These are phyloP conservation scores for Cotesia chilonis DNA, from an alignment of 1,140 invertebrate species.

Conservation along the genomic window DNA sequence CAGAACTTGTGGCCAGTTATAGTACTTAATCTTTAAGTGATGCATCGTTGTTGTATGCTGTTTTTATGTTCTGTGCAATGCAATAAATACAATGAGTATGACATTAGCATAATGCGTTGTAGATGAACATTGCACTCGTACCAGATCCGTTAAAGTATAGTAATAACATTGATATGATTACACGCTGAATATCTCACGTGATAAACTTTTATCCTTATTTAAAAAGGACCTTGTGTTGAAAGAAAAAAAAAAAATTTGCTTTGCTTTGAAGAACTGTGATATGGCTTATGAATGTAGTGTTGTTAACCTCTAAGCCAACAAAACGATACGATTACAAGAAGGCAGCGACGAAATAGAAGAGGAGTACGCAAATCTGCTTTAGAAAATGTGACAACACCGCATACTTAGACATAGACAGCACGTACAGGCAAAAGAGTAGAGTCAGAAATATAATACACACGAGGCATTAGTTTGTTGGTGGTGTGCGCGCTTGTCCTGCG, in stretches of 20 bases:
- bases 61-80: conserved; percentile 17
- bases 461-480: conserved; percentile 15
- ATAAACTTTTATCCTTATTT: no score
- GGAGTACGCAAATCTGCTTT: conserved; percentile 8
- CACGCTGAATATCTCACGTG: no score
- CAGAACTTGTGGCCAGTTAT: conserved; percentile 34
- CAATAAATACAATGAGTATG: conserved; percentile 31
- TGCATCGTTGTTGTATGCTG: conserved; percentile 26
- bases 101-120: conserved; percentile 35
- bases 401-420: background rate
- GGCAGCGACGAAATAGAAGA: background rate
- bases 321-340: conserved; percentile 10
- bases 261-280: no score
- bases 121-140: conserved; percentile 3
- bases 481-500: conserved; percentile 15
- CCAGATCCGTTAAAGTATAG: background rate
- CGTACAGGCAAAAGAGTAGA: no score
- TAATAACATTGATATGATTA: no score
- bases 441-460: no score
- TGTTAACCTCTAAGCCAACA: background rate
- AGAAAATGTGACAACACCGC: conserved; percentile 45
- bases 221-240: no score
- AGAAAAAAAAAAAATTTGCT: no score
- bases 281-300: background rate
- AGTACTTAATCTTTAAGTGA: conserved; percentile 31